Conservation (phyloP, 2,113 vertebrate species). For the Sula dactylatra region DNA sequence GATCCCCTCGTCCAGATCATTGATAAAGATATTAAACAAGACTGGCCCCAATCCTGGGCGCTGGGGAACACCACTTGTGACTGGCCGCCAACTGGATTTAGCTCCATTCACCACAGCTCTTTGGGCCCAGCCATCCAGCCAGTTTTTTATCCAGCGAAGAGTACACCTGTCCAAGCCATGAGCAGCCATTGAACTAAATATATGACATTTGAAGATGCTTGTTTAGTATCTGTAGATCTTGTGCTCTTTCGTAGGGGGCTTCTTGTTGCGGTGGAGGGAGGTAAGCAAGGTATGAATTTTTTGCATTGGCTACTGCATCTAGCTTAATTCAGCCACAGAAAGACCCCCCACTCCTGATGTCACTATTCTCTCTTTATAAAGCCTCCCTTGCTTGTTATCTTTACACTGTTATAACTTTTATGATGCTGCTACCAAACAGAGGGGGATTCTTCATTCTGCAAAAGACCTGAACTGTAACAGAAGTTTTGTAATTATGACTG, state of each 20-base stretch:
- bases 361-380: neutral
- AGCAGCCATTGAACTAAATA: neutral
- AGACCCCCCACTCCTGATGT: neutral
- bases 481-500: neutral
- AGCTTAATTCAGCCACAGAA: neutral
- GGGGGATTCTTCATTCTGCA: neutral
- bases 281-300: neutral
- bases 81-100: too few species aligned
- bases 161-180: too few species aligned
- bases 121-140: too few species aligned
- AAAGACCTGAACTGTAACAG: neutral
- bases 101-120: too few species aligned
- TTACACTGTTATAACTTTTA: neutral
- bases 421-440: neutral
- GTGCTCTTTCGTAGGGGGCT: neutral
- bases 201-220: neutral
- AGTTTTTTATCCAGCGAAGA: too few species aligned
- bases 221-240: accelerated
- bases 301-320: neutral
- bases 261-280: neutral
- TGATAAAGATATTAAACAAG: too few species aligned
- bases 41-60: too few species aligned
- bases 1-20: too few species aligned
- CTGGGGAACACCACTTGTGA: too few species aligned
- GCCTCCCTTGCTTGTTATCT: neutral